Conservation (phyloP, 2,113 vertebrate species). For the Psophia crepitans region DNA sequence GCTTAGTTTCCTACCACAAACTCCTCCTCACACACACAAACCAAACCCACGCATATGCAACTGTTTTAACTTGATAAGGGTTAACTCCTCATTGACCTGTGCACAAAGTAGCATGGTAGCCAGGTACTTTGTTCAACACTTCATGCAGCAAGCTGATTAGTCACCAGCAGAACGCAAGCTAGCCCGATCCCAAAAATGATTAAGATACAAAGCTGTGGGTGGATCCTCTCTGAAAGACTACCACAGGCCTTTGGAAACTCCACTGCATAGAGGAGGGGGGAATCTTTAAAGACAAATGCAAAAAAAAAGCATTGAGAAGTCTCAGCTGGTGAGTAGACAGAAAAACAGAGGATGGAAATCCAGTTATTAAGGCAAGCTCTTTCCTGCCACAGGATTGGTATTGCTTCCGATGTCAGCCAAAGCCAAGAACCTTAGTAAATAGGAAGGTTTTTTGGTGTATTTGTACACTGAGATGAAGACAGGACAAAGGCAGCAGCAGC, state of each 20-base stretch:
- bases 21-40: neutral
- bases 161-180: neutral
- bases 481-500: neutral
- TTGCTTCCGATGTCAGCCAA: neutral
- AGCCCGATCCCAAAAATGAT: neutral
- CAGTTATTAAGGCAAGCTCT: slow-evolving; percentile 6
- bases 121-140: slow-evolving; percentile 11
- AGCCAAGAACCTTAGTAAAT: neutral
- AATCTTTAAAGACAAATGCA: slow-evolving; percentile 1
- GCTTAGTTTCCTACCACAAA: slow-evolving; percentile 49
- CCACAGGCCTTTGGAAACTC: neutral
- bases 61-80: neutral
- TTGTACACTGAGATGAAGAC: neutral
- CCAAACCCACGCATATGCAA: neutral
- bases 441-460: neutral
- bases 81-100: neutral
- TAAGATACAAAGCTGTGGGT: neutral
- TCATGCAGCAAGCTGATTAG: neutral
- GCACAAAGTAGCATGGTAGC: neutral
- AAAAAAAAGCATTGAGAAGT: slow-evolving; percentile 1
- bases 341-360: slow-evolving; percentile 6
- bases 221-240: slow-evolving; percentile 9
- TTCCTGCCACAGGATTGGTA: neutral
- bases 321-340: neutral
- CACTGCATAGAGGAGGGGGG: neutral